phyloP scores from a whole-genome alignment of 2,888 invertebrate species.

The Calameuta idolon region DNA sequence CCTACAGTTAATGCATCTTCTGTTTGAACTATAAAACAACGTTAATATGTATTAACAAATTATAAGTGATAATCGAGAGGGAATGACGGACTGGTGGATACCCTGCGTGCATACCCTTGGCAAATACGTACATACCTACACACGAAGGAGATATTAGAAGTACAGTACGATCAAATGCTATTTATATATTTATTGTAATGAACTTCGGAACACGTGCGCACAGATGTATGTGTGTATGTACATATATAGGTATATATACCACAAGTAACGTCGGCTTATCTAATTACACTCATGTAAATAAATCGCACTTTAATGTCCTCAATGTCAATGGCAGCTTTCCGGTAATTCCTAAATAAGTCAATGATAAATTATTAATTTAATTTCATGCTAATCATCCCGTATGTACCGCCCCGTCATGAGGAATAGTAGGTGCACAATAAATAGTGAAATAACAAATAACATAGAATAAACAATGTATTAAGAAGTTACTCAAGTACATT shows the following conservation, averaged over 20 bases:
- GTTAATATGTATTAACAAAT: neutral
- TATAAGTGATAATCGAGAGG: neutral
- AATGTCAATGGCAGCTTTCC: neutral
- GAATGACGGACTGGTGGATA: neutral
- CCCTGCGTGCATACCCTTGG: neutral
- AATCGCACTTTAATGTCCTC: constrained; percentile 20
- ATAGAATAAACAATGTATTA: neutral
- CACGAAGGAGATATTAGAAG: neutral
- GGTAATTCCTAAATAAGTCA: neutral
- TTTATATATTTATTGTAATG: constrained; percentile 26
- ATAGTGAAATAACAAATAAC: neutral
- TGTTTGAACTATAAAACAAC: neutral
- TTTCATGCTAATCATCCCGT: neutral
- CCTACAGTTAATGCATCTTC: neutral
- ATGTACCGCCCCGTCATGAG: neutral
- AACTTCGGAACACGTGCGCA: neutral
- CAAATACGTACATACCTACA: constrained; percentile 7
- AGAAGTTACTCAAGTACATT: neutral
- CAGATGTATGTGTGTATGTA: neutral
- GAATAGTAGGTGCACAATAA: no score
- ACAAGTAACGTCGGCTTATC: neutral
- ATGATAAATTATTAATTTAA: neutral
- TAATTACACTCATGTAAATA: constrained; percentile 19
- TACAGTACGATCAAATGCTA: constrained; percentile 8
- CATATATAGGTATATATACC: neutral